These are phyloP conservation scores for Rhinoptilus africanus DNA, from an alignment of 2,113 vertebrate genomes.

Conservation along the genomic window DNA sequence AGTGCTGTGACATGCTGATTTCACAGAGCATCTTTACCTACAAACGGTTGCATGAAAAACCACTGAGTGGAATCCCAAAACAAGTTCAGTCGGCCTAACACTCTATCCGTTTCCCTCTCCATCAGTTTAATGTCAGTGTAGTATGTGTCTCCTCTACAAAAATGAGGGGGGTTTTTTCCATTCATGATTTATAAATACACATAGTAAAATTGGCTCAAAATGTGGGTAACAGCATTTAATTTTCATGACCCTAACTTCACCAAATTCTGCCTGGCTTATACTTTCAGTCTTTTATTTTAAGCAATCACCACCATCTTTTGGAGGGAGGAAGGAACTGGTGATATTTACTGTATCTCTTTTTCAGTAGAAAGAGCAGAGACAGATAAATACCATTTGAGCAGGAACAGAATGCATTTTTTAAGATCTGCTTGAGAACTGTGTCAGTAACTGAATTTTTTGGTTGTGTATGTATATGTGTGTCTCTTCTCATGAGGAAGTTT, in stretches of 20 bases:
- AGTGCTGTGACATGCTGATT: not conserved
- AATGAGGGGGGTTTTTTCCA: rapidly evolving
- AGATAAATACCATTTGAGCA: not conserved
- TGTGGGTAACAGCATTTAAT: not conserved
- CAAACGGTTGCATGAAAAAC: not conserved
- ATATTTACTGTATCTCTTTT: not conserved
- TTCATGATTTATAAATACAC: not conserved
- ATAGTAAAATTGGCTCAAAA: not conserved
- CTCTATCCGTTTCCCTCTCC: not conserved
- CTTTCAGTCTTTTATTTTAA: not conserved
- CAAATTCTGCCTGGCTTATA: not conserved
- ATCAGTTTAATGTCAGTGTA: not conserved
- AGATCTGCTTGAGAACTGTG: not conserved
- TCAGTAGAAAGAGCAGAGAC: not conserved
- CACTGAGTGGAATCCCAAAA: not conserved
- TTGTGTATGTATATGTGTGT: not conserved
- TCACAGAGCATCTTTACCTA: not conserved
- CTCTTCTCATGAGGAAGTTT: not conserved
- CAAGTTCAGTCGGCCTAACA: not conserved
- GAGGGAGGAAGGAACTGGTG: not conserved
- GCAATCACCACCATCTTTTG: not conserved
- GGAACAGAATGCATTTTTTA: not conserved
- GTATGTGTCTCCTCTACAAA: not conserved
- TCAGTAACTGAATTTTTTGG: not conserved
- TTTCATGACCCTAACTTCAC: not conserved